These are phyloP conservation scores for Siphamia tubifer DNA, from an alignment of 2,113 vertebrate genomes.

Conservation along the genomic window DNA sequence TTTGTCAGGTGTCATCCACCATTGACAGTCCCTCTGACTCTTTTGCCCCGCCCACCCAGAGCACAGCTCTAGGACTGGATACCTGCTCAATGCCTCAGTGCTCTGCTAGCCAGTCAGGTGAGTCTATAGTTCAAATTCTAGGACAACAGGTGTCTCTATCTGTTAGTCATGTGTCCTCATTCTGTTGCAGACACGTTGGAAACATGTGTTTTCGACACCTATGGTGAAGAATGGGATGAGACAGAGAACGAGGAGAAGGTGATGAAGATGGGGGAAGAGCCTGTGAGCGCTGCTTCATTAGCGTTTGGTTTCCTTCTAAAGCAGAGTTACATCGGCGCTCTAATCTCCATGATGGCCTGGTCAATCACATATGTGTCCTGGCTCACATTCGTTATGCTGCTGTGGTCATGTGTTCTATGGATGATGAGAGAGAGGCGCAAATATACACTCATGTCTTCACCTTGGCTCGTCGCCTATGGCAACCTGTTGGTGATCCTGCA, in stretches of 20 bases:
- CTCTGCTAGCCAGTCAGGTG: slow-evolving; percentile 85
- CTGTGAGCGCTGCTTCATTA: slow-evolving; percentile 68
- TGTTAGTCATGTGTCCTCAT: background rate
- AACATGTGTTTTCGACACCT: slow-evolving; percentile 55
- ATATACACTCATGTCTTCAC: slow-evolving; percentile 92
- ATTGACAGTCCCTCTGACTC: slow-evolving; percentile 85
- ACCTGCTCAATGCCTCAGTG: slow-evolving; percentile 85
- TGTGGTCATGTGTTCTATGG: slow-evolving; percentile 96
- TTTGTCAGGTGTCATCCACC: slow-evolving; percentile 78
- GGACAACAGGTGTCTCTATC: background rate
- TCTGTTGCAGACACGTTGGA: slow-evolving; percentile 63
- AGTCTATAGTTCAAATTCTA: background rate
- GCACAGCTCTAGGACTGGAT: slow-evolving; percentile 81
- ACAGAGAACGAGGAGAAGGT: slow-evolving; percentile 13
- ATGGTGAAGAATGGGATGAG: slow-evolving; percentile 69
- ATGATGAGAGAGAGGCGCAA: slow-evolving; percentile 91
- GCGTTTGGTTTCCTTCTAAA: slow-evolving; percentile 93
- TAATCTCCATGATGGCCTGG: slow-evolving; percentile 86
- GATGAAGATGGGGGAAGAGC: slow-evolving; percentile 55
- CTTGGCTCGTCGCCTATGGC: slow-evolving; percentile 92
- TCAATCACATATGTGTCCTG: slow-evolving; percentile 96
- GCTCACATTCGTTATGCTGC: slow-evolving; percentile 91
- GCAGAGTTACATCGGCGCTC: slow-evolving; percentile 93
- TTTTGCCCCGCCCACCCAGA: slow-evolving; percentile 79
- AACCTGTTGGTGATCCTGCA: slow-evolving; percentile 89